These are phyloP conservation scores for Drosophila atripex DNA, from an alignment of 2,888 invertebrate species.

Conservation along the genomic window DNA sequence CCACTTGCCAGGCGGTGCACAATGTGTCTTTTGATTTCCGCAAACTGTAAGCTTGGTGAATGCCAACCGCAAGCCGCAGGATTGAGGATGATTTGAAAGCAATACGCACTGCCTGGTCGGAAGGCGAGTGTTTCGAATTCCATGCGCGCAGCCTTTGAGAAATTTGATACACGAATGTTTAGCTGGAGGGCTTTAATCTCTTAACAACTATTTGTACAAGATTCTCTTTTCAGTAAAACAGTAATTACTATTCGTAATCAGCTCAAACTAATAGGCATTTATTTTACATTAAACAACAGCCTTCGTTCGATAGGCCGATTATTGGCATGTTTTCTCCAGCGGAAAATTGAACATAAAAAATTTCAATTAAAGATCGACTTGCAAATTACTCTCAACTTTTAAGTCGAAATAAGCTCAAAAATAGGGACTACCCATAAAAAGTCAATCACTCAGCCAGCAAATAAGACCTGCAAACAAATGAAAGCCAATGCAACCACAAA, in stretches of 20 bases:
- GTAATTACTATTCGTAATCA: not conserved
- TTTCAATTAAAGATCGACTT: not conserved
- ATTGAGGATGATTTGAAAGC: slow-evolving; percentile 50
- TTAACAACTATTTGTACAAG: not conserved
- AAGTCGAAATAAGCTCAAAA: not conserved
- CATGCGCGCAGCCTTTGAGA: not conserved
- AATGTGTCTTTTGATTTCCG: slow-evolving; percentile 74
- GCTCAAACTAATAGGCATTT: not conserved
- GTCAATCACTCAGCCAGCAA: not conserved
- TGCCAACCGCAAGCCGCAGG: slow-evolving; percentile 47
- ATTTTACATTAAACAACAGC: not conserved
- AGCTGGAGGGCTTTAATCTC: too few relatives aligned
- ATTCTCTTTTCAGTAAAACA: not conserved
- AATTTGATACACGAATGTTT: not conserved
- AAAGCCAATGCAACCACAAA: not conserved
- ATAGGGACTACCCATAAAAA: not conserved
- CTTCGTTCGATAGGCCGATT: not conserved
- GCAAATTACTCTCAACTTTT: not conserved
- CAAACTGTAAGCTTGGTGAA: slow-evolving; percentile 54
- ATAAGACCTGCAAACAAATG: not conserved
- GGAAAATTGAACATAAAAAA: not conserved
- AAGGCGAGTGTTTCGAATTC: slow-evolving; percentile 15
- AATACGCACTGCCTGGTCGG: slow-evolving; percentile 11
- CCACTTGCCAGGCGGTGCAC: slow-evolving; percentile 61
- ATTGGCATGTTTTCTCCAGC: not conserved